Base-by-base conservation (phyloP, 2,888 invertebrate genomes). In the Carcina quercana region DNA sequence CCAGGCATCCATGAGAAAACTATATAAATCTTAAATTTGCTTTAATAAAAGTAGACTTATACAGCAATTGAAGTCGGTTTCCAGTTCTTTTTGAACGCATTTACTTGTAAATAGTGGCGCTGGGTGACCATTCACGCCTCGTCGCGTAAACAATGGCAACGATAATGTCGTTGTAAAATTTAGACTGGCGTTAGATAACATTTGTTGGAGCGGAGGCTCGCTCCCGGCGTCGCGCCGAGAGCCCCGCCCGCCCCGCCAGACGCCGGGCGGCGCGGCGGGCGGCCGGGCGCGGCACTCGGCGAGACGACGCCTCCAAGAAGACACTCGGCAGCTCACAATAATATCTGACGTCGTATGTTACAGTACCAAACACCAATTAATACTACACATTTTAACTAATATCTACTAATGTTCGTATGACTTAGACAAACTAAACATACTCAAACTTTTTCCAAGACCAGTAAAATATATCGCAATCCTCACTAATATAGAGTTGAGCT, bases 141-240 rank as follows among this genome's bases (percentile, higher is more conserved):
- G 12, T n/a, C n/a, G n/a, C n/a, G n/a, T n/a, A n/a, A n/a, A n/a
- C n/a, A n/a, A n/a, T n/a, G n/a, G n/a, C n/a, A n/a, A n/a, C n/a
- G n/a, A n/a, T n/a, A n/a, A n/a, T 49, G 57, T 53, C 59, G 53
- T 59, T 62, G 59, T 53, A 41, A 37, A 42, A 38, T 35, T 44
- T 30, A 51, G 59, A 56, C 62, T 55, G 59, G 47, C 52, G 43
- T 46, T 43, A 40, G 29, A 45, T 43, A 43, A 50, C 45, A 41
- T 53, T 50, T 37, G 49, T 48, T 53, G 31, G 38, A 40, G 43
- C 42, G 35, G 25, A 7, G 28, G 30, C 38, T 46, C 42, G 49
- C 45, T 44, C 34, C 40, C 38, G 44, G 47, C 51, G 53, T 47
- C 55, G 48, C 54, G 45, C 48, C 49, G 46, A 42, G 50, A 43